phyloP scores from a whole-genome alignment of 2,797 vertebrate species.

The Chelon labrosus region DNA sequence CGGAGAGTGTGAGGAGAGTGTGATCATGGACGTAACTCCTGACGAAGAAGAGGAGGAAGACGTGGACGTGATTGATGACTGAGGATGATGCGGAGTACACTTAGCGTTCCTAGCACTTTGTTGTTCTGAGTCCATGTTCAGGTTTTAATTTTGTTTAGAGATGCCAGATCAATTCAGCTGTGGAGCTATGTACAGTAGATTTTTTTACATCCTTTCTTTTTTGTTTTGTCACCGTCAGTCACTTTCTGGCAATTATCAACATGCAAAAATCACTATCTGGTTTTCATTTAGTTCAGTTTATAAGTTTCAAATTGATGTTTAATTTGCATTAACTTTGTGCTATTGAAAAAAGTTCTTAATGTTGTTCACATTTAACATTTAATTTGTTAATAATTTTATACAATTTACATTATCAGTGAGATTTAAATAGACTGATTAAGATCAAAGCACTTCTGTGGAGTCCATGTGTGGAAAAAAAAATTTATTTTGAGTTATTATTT shows the following conservation, averaged over 20 bases:
- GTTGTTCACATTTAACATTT: conserved; percentile 9
- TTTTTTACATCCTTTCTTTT: not conserved
- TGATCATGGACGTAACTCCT: not conserved
- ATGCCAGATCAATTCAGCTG: not conserved
- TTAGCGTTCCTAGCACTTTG: conserved; percentile 14
- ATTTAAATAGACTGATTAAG: conserved; percentile 3
- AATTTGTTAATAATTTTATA: conserved; percentile 25
- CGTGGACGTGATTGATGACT: conserved; percentile 73
- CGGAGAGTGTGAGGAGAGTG: not conserved
- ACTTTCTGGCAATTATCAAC: not conserved
- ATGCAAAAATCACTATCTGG: not conserved
- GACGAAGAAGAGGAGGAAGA: conserved; percentile 67
- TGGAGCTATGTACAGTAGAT: not conserved
- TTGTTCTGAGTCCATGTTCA: conserved; percentile 1
- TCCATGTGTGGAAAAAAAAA: too few relatives aligned
- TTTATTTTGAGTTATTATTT: conserved; percentile 13
- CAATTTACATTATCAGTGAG: conserved; percentile 9
- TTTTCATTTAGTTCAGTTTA: conserved; percentile 26
- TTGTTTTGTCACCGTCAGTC: conserved; percentile 8
- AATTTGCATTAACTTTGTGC: not conserved
- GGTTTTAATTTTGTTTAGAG: conserved; percentile 34
- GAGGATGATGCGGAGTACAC: conserved; percentile 69
- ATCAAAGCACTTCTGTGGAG: not conserved
- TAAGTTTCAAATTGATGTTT: conserved; percentile 18
- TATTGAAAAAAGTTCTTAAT: conserved; percentile 7